phyloP scores from a whole-genome alignment of 2,888 invertebrate species.

The Drosophila algonquin region DNA sequence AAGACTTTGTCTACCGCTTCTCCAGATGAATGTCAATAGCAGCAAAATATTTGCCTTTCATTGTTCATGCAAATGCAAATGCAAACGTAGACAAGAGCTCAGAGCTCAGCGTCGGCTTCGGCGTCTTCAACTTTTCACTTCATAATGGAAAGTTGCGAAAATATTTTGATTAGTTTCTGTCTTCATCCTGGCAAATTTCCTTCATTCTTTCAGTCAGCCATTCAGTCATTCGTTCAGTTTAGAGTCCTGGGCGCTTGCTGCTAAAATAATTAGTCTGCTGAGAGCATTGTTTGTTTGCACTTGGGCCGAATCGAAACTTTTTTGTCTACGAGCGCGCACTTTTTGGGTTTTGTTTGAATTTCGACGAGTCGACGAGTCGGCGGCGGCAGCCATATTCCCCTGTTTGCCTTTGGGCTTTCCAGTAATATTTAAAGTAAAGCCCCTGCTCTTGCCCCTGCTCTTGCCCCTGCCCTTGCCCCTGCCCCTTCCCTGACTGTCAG shows the following conservation, averaged over 20 bases:
- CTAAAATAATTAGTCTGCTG: conserved; percentile 78
- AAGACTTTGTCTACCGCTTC: conserved; percentile 42
- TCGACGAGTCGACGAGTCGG: conserved; percentile 19
- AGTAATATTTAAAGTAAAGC: conserved; percentile 11
- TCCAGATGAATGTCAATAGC: conserved; percentile 77
- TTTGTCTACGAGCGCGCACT: conserved; percentile 67
- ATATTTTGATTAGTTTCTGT: conserved; percentile 77
- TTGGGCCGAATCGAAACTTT: conserved; percentile 57
- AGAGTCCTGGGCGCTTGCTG: conserved; percentile 31
- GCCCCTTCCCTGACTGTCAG: conserved; percentile 25
- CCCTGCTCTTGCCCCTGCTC: too few relatives aligned
- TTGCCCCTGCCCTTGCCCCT: background rate
- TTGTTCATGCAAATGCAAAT: conserved; percentile 77
- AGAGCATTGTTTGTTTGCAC: conserved; percentile 78
- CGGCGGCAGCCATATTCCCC: conserved; percentile 15
- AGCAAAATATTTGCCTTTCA: conserved; percentile 79
- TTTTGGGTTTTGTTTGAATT: conserved; percentile 56
- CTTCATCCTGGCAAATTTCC: conserved; percentile 33
- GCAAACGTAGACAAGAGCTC: conserved; percentile 64
- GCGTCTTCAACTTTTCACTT: conserved; percentile 78
- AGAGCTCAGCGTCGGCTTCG: conserved; percentile 51
- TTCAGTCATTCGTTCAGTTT: background rate
- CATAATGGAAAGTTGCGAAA: conserved; percentile 80
- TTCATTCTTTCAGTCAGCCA: conserved; percentile 8
- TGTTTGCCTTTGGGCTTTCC: conserved; percentile 43